Conservation (phyloP, 1,140 invertebrate genomes). For the Drosophila sp. region DNA sequence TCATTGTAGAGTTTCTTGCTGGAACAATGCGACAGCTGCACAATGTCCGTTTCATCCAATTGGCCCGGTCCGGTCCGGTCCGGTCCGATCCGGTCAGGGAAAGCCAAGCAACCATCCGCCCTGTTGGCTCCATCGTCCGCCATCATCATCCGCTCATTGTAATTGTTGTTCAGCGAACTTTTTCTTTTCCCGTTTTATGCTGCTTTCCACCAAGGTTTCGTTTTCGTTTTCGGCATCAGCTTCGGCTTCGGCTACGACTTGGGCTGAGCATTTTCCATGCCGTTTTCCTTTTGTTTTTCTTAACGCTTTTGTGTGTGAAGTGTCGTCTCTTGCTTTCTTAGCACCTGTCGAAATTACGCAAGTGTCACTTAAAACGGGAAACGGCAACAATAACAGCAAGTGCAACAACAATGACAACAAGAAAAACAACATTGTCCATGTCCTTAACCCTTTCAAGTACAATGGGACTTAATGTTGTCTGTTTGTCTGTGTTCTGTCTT, state of each 20-base stretch:
- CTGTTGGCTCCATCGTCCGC: constrained; percentile 2
- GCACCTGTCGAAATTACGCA: constrained; percentile 76
- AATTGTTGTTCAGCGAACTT: constrained; percentile 77
- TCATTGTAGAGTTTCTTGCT: constrained; percentile 5
- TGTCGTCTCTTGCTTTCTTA: constrained; percentile 53
- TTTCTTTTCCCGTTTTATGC: constrained; percentile 47
- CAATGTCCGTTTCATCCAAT: constrained; percentile 34
- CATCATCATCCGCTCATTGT: constrained; percentile 59
- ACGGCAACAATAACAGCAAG: constrained; percentile 42
- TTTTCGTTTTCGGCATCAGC: constrained; percentile 34
- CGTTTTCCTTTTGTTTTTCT: constrained; percentile 56
- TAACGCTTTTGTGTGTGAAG: constrained; percentile 52
- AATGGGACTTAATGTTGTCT: constrained; percentile 28
- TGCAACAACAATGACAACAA: constrained; percentile 17
- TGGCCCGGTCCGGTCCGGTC: not conserved
- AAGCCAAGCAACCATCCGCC: constrained; percentile 5
- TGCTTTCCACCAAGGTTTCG: constrained; percentile 21
- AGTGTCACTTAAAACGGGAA: constrained; percentile 64
- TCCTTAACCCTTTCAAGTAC: constrained; percentile 64
- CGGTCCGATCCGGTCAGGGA: not conserved
- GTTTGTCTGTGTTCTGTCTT: not conserved
- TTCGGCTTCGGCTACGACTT: constrained; percentile 26
- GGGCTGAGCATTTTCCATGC: constrained; percentile 19
- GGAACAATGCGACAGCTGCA: constrained; percentile 56
- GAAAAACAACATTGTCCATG: constrained; percentile 32